A percentile compares a stretch with the other conserved stretches of the same genome.
Evolutionary conservation across 2,888 invertebrate species (phyloP).

Genomic region (Luperina nickerlii): DNA sequence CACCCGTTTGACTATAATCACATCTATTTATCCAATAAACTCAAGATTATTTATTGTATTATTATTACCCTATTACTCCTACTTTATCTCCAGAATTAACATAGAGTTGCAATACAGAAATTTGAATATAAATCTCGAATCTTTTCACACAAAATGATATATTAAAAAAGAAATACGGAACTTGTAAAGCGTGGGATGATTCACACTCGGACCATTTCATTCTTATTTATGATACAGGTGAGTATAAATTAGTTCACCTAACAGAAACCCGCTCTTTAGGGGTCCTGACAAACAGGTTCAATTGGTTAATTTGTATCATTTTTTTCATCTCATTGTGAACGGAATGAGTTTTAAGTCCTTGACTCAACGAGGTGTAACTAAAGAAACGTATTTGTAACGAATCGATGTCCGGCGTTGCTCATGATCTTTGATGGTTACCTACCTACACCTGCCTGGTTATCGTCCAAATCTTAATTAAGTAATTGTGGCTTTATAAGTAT

Average conservation of each 20-base stretch:
- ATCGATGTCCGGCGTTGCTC: constrained; percentile 86
- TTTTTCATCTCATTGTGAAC: constrained; percentile 82
- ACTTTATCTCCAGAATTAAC: constrained; percentile 48
- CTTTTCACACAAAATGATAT: constrained; percentile 42
- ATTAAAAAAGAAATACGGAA: constrained; percentile 60
- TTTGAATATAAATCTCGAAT: constrained; percentile 42
- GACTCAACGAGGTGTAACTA: constrained; percentile 90
- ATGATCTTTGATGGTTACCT: constrained; percentile 80
- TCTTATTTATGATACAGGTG: constrained; percentile 87
- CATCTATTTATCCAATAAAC: constrained; percentile 6
- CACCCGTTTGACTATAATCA: not conserved
- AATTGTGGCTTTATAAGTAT: constrained; percentile 81
- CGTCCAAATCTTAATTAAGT: constrained; percentile 84
- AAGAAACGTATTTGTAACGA: constrained; percentile 89
- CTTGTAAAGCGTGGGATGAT: constrained; percentile 64
- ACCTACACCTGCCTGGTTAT: constrained; percentile 85
- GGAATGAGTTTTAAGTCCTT: constrained; percentile 88
- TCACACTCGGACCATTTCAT: constrained; percentile 72
- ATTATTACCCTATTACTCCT: constrained; percentile 12
- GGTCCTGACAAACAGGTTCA: constrained; percentile 87
- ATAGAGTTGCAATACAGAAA: constrained; percentile 54
- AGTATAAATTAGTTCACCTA: constrained; percentile 89
- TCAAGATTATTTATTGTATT: constrained; percentile 8
- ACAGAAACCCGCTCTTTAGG: constrained; percentile 87
- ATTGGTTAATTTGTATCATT: constrained; percentile 88